These are phyloP conservation scores for Gephyroberyx darwinii DNA, from an alignment of 2,797 vertebrate species.

Conservation along the genomic window DNA sequence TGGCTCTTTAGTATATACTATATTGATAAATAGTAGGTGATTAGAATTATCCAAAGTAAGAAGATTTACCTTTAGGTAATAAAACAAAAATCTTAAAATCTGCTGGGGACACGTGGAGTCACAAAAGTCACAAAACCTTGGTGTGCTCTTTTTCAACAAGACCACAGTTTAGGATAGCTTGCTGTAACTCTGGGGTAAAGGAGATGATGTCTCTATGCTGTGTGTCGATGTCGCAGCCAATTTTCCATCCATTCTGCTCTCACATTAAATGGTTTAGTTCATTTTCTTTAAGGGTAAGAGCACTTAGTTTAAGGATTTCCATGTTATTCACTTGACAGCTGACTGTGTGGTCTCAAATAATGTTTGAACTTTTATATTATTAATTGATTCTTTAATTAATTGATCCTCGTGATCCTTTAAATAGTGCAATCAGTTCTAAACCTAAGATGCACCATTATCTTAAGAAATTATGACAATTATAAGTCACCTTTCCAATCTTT, in stretches of 20 bases:
- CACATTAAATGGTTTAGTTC: too few species aligned
- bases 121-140: too few species aligned
- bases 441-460: not conserved
- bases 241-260: not conserved
- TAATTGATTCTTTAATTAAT: not conserved
- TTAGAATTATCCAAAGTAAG: constrained; percentile 21
- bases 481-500: not conserved
- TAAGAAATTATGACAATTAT: not conserved
- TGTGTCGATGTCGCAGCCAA: too few species aligned
- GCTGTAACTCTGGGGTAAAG: constrained; percentile 24
- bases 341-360: not conserved
- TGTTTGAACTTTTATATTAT: not conserved
- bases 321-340: not conserved
- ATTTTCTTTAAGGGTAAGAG: not conserved
- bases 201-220: constrained; percentile 23
- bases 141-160: too few species aligned
- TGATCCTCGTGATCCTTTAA: not conserved
- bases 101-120: too few species aligned
- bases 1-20: too few species aligned
- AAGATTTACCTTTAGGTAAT: too few species aligned
- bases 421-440: not conserved
- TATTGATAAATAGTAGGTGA: too few species aligned
- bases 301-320: not conserved
- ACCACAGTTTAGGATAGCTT: constrained; percentile 12
- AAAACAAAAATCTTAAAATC: too few species aligned